phyloP scores from a whole-genome alignment of 2,797 vertebrate species.

The Hemitrygon akajei region DNA sequence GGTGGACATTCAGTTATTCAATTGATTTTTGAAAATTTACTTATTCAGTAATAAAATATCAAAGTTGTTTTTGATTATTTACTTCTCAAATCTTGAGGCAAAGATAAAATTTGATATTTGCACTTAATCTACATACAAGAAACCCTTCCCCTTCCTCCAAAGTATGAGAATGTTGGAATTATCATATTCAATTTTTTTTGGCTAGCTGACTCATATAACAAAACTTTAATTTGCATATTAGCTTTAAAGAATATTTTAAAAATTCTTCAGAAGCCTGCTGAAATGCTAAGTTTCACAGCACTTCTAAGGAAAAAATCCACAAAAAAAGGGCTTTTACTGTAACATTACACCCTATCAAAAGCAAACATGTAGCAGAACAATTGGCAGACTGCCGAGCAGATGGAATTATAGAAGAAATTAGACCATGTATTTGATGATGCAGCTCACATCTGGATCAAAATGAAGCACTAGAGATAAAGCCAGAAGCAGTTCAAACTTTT shows the following conservation, averaged over 20 bases:
- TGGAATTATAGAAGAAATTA: conserved; percentile 39
- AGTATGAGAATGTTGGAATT: neutral
- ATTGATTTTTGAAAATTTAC: neutral
- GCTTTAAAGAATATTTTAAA: neutral
- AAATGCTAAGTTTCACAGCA: neutral
- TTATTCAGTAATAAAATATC: neutral
- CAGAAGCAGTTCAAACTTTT: conserved; percentile 59
- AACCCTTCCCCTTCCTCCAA: neutral
- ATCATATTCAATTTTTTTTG: too few species aligned
- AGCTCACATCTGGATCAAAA: conserved; percentile 65
- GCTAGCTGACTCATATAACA: neutral
- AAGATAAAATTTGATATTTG: neutral
- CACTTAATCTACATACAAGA: neutral
- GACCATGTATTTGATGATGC: conserved; percentile 50
- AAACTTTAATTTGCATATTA: neutral
- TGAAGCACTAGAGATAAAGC: conserved; percentile 59
- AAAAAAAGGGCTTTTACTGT: conserved; percentile 41
- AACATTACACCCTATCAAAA: conserved; percentile 43
- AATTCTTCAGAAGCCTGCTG: neutral
- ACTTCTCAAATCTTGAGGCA: neutral
- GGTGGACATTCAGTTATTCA: neutral
- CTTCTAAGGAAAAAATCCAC: conserved; percentile 40
- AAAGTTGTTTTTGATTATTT: neutral
- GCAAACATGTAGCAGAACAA: conserved; percentile 39
- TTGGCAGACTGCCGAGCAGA: conserved; percentile 47